Evolutionary conservation across 2,797 vertebrate species (phyloP), one percentile per base, ranked within the genome.

Genomic region (Cephalopachus bancanus): DNA sequence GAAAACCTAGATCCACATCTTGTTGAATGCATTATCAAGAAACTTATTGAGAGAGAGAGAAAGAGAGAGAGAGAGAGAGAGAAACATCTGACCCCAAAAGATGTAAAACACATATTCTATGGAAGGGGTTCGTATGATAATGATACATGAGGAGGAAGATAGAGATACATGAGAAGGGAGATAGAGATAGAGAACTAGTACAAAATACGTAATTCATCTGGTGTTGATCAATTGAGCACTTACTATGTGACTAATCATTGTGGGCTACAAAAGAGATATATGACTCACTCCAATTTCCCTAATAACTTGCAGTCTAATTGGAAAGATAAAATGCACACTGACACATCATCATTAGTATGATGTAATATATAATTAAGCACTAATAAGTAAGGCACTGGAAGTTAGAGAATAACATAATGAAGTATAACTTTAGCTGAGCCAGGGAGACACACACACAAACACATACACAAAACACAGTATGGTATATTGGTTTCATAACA

Each of bases 231-330:
- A 51, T 85, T 95, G 94, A 88, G 72, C 51, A 91, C 75, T 95
- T 83, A 91, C 49, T 84, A 69, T 74, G 33, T 95, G 20, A 72
- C 37, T 93, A 91, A 84, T 96, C 85, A 84, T 71, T 64, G n/a
- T 71, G 55, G 60, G 26, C 44, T 81, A 76, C 6, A 91, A 64
- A n/a, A 76, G 22, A 96, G 65, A 88, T 84, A 83, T 96, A 81
- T 94, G 51, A 84, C 59, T 97, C 49, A 93, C 30, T 93, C 19
- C 59, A 93, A 85, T 93, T 94, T 96, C 67, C 96, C 60, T 96
- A 84, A 94, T 90, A 95, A 88, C 71, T 83, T 95, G 65, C 17
- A 65, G 17, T 72, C 15, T 96, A 91, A 91, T 67, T 85, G 72
- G 51, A 51, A 91, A 95, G 65, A 89, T 76, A 76, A 94, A 93